A percentile compares a stretch with the other conserved stretches of the same genome.
These are phyloP conservation scores for Diplazon laetatorius DNA, from an alignment of 2,888 invertebrate species.

Conservation along the genomic window DNA sequence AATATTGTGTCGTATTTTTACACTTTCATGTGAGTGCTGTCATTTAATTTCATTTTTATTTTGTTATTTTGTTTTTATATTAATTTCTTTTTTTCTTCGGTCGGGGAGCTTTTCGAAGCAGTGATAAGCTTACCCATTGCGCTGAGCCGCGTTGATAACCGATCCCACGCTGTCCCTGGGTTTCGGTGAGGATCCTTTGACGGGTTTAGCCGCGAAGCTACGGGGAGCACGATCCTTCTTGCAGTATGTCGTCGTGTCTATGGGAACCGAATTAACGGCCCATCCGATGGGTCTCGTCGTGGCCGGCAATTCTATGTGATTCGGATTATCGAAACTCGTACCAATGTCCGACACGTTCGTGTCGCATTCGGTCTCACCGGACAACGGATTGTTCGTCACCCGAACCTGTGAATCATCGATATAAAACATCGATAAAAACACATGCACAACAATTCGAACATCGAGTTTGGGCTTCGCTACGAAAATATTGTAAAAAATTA, in stretches of 20 bases:
- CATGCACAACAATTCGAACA: constrained; percentile 21
- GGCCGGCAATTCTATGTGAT: constrained; percentile 88
- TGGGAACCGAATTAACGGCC: constrained; percentile 78
- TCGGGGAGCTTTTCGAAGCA: background rate
- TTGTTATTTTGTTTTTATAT: no score
- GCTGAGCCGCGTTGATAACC: constrained; percentile 59
- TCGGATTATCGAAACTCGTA: constrained; percentile 90
- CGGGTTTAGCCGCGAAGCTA: constrained; percentile 67
- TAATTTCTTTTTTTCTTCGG: constrained; percentile 8
- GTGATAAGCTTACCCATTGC: constrained; percentile 77
- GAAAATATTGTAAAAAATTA: no score
- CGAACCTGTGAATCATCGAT: no score
- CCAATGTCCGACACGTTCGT: constrained; percentile 82
- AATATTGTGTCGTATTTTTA: no score
- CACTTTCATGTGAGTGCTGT: no score
- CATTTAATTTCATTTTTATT: no score
- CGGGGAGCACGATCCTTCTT: constrained; percentile 84
- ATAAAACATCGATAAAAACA: no score
- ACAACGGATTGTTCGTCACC: constrained; percentile 90
- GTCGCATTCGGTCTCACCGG: constrained; percentile 82
- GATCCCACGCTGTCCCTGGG: constrained; percentile 49
- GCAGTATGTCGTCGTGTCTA: constrained; percentile 89
- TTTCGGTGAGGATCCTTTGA: constrained; percentile 65
- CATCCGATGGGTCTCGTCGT: constrained; percentile 74
- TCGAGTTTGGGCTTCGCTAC: no score